Base-by-base conservation (phyloP, 1,140 invertebrate species). In the Micrasema longulum region DNA sequence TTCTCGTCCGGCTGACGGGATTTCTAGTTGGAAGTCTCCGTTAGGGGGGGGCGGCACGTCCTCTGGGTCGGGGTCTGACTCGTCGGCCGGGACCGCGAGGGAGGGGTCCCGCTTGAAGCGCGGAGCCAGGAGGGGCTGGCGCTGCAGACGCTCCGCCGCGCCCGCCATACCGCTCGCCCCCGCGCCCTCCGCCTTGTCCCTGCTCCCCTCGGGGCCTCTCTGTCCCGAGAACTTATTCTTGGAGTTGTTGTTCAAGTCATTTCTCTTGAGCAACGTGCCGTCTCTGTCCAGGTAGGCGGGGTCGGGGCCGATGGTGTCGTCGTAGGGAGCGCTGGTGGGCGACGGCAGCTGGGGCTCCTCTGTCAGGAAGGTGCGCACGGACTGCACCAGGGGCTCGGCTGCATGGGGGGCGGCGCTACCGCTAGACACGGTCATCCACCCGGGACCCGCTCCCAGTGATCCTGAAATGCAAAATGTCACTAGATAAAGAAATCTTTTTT, bases 171-270 rank as follows among this genome's bases (percentile, higher is more conserved):
- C 78, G 76, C 65, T 76, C 67, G 71, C 74, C 55, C 71, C 67
- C 18, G 69, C 47, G 48, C 38, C 69, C n/a, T n/a, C n/a, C 10
- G 67, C 65, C 10, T 45, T 41, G 16, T 35, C 52, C 1, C 48
- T 69, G 31, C 43, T 23, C 41, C 53, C 78, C 70, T 77, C 72
- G 76, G 48, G 77, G 78, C 63, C 78, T 77, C 55, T 72, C 14
- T 67, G 69, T 23, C 41, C 22, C 4, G 64, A 55, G 35, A 71
- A 55, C 62, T 74, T 74, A 23, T 71, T 73, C 20, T 82, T 78
- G 41, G 82, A 79, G 79, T 85, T 85, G 77, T 85, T 85, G 77
- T 85, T 85, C 68, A 85, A 78, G 80, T 85, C 84, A 82, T 84
- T 83, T 74, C 82, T 80, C 63, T 80, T 80, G 22, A 85, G 77